These are phyloP conservation scores for Gasterosteus aculeatus DNA, from an alignment of 2,113 vertebrate genomes.

Conservation along the genomic window DNA sequence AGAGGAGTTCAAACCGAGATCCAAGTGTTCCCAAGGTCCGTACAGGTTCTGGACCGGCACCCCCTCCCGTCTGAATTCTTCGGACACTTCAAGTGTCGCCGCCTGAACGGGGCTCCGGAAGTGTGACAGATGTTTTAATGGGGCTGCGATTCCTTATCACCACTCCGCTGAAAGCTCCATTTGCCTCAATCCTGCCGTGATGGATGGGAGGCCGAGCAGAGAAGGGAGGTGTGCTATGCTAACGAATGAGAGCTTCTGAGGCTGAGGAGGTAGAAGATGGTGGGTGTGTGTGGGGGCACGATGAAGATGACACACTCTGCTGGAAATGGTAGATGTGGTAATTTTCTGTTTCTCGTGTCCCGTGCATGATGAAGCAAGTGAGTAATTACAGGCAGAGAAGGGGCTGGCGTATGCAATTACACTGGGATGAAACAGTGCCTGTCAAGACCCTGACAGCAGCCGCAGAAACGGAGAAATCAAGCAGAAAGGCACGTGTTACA, in stretches of 20 bases:
- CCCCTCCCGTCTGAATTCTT: background rate
- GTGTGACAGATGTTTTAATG: slow-evolving; percentile 74
- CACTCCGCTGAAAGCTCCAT: slow-evolving; percentile 71
- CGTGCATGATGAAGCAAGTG: slow-evolving; percentile 62
- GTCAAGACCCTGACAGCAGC: slow-evolving; percentile 39
- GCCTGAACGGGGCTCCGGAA: slow-evolving; percentile 26
- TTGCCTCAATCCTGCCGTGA: slow-evolving; percentile 61
- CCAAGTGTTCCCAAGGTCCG: background rate
- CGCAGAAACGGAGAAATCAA: slow-evolving; percentile 59
- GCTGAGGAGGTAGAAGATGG: background rate
- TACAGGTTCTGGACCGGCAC: background rate
- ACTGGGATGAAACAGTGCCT: slow-evolving; percentile 58
- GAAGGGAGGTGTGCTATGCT: slow-evolving; percentile 43
- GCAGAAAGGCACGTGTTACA: slow-evolving; percentile 60
- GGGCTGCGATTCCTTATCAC: slow-evolving; percentile 71
- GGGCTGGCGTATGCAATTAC: slow-evolving; percentile 52
- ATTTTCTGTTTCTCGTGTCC: slow-evolving; percentile 66
- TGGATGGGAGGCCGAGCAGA: slow-evolving; percentile 56
- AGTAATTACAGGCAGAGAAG: slow-evolving; percentile 58
- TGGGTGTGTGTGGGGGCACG: background rate
- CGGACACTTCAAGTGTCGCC: slow-evolving; percentile 4
- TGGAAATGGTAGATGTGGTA: slow-evolving; percentile 61
- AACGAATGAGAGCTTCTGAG: slow-evolving; percentile 49
- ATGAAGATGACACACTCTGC: slow-evolving; percentile 48
- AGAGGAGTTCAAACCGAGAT: background rate